Evolutionary conservation across 2,888 invertebrate species (phyloP).

Genomic region (Dicyrtoma fusca): DNA sequence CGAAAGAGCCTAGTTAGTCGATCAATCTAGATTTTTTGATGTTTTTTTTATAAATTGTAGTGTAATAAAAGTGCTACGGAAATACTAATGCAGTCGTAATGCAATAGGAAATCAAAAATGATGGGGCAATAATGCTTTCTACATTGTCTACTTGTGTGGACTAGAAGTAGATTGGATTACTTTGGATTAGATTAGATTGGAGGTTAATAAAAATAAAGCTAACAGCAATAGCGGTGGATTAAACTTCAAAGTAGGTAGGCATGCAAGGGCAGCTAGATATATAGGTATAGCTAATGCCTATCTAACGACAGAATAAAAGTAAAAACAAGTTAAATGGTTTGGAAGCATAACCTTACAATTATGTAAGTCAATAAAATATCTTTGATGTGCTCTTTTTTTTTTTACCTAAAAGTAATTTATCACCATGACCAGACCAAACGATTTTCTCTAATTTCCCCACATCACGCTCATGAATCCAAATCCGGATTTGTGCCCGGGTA

Average conservation of each 20-base stretch:
- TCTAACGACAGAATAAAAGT: too few species aligned
- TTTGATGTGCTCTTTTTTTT: background rate
- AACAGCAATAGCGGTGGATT: too few species aligned
- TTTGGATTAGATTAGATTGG: too few species aligned
- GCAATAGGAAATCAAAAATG: too few species aligned
- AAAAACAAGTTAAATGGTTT: background rate
- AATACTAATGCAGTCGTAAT: background rate
- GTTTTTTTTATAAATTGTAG: background rate
- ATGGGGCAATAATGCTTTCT: background rate
- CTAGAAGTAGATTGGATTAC: too few species aligned
- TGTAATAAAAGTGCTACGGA: background rate
- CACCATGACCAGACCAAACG: conserved; percentile 87
- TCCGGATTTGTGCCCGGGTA: conserved; percentile 84
- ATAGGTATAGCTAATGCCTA: too few species aligned
- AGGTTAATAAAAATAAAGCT: too few species aligned
- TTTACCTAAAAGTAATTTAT: conserved; percentile 67
- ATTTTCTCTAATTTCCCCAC: conserved; percentile 82
- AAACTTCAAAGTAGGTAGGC: too few species aligned
- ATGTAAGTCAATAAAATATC: background rate
- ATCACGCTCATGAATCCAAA: conserved; percentile 94
- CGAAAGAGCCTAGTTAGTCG: background rate
- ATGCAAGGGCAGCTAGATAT: too few species aligned
- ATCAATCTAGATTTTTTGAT: too few species aligned
- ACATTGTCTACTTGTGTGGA: background rate
- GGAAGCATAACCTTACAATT: too few species aligned